Evolutionary conservation across 2,797 vertebrate genomes (phyloP).

Genomic region (Typhlichthys subterraneus): DNA sequence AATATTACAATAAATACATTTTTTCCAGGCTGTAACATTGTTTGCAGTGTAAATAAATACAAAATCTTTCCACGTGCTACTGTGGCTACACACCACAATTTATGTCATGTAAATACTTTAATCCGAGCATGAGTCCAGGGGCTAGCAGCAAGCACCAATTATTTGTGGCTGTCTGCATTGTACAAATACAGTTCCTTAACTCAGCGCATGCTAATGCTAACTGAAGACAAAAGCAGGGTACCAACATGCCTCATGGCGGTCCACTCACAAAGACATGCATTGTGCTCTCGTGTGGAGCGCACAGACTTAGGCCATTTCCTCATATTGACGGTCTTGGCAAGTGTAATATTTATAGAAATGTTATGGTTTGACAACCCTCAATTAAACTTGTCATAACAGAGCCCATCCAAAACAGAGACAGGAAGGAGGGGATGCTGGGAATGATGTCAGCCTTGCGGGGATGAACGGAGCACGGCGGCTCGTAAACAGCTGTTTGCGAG

Average conservation of each 20-base stretch:
- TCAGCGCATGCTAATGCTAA: conserved; percentile 28
- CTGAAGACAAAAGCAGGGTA: conserved; percentile 49
- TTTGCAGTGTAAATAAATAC: not conserved
- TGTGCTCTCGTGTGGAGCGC: conserved; percentile 68
- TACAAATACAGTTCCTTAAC: conserved; percentile 27
- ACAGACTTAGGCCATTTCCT: conserved; percentile 74
- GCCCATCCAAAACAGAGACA: conserved; percentile 76
- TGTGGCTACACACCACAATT: conserved; percentile 4
- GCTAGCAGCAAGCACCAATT: not conserved
- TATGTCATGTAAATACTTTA: conserved; percentile 12
- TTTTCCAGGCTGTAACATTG: too few species aligned
- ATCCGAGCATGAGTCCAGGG: conserved; percentile 15
- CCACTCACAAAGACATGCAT: conserved; percentile 75
- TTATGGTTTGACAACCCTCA: conserved; percentile 82
- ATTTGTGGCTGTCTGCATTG: conserved; percentile 21
- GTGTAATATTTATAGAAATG: conserved; percentile 83
- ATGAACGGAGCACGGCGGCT: conserved; percentile 42
- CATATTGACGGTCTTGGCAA: conserved; percentile 77
- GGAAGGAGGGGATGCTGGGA: conserved; percentile 68
- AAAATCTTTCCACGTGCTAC: conserved; percentile 3
- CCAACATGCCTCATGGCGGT: conserved; percentile 67
- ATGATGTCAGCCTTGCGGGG: conserved; percentile 68
- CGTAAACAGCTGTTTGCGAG: conserved; percentile 72
- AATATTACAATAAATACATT: too few species aligned
- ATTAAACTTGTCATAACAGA: conserved; percentile 87